Conservation (phyloP, 2,113 vertebrate species). For the Corythoichthys intestinalis region DNA sequence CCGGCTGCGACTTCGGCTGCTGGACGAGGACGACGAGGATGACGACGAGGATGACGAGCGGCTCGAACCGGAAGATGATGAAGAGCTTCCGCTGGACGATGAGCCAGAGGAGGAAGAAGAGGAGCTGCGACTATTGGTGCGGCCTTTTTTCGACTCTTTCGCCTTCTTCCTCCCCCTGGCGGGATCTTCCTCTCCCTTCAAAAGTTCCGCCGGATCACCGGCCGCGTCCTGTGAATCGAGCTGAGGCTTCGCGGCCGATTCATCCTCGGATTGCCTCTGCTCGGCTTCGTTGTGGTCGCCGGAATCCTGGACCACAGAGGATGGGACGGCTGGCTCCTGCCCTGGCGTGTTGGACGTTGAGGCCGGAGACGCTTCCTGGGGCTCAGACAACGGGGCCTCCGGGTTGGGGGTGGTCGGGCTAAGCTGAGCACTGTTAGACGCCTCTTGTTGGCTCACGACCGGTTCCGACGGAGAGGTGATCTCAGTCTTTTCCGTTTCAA, state of each 20-base stretch:
- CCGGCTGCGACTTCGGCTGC: conserved; percentile 78
- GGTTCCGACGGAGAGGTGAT: conserved; percentile 55
- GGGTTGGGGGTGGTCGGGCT: background rate
- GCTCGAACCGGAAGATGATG: conserved; percentile 77
- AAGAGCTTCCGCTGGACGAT: conserved; percentile 81
- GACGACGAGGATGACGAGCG: conserved; percentile 78
- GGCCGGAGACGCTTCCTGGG: background rate
- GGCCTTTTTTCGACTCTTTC: conserved; percentile 72
- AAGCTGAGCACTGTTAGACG: background rate
- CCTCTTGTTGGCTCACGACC: conserved; percentile 18
- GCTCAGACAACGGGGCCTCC: conserved; percentile 7
- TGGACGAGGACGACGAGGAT: conserved; percentile 83
- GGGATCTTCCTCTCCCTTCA: conserved; percentile 8
- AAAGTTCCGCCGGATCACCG: background rate
- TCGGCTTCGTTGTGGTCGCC: background rate
- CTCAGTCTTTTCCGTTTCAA: conserved; percentile 54
- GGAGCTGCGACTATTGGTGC: conserved; percentile 73
- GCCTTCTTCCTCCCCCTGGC: conserved; percentile 71
- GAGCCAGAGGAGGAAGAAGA: conserved; percentile 75
- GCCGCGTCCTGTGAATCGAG: conserved; percentile 15
- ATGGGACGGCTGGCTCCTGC: background rate
- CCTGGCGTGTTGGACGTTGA: background rate
- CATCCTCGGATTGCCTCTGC: conserved; percentile 3
- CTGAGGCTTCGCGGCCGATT: conserved; percentile 9
- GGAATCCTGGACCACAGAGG: background rate